Conservation (phyloP, 2,888 invertebrate species). For the Drosophila flavopinicola region DNA sequence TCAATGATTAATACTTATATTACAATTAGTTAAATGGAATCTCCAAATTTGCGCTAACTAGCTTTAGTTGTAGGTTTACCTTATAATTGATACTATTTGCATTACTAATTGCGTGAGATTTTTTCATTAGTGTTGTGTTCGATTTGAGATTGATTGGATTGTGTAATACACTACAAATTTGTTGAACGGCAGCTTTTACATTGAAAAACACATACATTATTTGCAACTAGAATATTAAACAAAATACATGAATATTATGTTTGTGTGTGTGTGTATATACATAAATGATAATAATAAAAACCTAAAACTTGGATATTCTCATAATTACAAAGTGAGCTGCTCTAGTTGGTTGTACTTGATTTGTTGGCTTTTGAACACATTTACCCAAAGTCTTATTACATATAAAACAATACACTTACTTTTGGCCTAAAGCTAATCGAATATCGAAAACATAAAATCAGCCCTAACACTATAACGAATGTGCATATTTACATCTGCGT, state of each 20-base stretch:
- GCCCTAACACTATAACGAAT: conserved; percentile 38
- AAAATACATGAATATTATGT: conserved; percentile 12
- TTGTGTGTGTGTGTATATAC: background rate
- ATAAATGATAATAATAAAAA: conserved; percentile 3
- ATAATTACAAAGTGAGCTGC: conserved; percentile 8
- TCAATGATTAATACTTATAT: conserved; percentile 28
- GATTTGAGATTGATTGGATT: conserved; percentile 21
- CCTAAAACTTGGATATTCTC: conserved; percentile 15
- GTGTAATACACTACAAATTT: conserved; percentile 6
- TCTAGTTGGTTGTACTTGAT: conserved; percentile 36
- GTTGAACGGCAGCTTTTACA: conserved; percentile 5
- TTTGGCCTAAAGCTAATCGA: conserved; percentile 37
- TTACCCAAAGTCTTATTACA: conserved; percentile 34
- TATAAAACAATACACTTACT: conserved; percentile 27
- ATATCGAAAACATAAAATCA: conserved; percentile 38
- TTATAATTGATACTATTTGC: conserved; percentile 52
- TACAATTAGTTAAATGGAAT: conserved; percentile 47
- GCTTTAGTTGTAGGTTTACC: conserved; percentile 21
- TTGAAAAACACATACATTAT: background rate
- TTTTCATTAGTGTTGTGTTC: conserved; percentile 32
- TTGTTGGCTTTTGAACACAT: conserved; percentile 52
- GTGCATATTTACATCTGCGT: conserved; percentile 55
- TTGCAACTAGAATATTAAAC: conserved; percentile 2
- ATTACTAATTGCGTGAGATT: conserved; percentile 56
- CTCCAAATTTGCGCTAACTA: conserved; percentile 44